Percentiles rank a stretch among this genome's conserved stretches.
Evolutionary conservation across 2,797 vertebrate genomes (phyloP).

Genomic region (Cebuella pygmaea): DNA sequence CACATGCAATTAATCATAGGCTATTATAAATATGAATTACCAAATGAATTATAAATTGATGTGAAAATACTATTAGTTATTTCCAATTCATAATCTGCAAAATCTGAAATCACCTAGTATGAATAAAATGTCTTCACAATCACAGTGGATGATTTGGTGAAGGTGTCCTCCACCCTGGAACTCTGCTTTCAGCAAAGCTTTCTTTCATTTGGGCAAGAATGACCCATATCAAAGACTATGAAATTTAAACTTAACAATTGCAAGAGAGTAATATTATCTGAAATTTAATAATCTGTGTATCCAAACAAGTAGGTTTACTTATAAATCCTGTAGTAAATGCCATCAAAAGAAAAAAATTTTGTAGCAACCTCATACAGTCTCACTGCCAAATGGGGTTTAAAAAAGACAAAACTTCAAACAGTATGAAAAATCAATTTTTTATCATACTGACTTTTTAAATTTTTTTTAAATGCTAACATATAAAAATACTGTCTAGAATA

Average conservation of each 20-base stretch:
- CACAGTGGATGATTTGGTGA: not conserved
- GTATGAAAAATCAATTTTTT: not conserved
- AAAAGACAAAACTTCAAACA: not conserved
- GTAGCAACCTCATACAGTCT: not conserved
- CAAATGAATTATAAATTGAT: not conserved
- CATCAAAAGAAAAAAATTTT: not conserved
- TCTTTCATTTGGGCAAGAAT: not conserved
- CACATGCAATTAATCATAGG: not conserved
- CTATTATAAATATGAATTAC: not conserved
- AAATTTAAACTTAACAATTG: not conserved
- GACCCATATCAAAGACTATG: not conserved
- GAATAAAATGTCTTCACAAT: not conserved
- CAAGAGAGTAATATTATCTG: not conserved
- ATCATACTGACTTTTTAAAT: not conserved
- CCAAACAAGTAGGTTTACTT: not conserved
- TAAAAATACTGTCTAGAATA: not conserved
- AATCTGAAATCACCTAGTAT: not conserved
- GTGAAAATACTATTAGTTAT: not conserved
- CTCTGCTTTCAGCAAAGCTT: not conserved
- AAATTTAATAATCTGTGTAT: not conserved
- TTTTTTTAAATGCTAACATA: not conserved
- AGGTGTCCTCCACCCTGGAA: not conserved
- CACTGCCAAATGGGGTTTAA: not conserved
- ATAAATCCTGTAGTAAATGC: not conserved
- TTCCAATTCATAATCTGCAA: not conserved